phyloP scores from a whole-genome alignment of 53 echinoderm and acorn worm species.

The Luidia sarsii region DNA sequence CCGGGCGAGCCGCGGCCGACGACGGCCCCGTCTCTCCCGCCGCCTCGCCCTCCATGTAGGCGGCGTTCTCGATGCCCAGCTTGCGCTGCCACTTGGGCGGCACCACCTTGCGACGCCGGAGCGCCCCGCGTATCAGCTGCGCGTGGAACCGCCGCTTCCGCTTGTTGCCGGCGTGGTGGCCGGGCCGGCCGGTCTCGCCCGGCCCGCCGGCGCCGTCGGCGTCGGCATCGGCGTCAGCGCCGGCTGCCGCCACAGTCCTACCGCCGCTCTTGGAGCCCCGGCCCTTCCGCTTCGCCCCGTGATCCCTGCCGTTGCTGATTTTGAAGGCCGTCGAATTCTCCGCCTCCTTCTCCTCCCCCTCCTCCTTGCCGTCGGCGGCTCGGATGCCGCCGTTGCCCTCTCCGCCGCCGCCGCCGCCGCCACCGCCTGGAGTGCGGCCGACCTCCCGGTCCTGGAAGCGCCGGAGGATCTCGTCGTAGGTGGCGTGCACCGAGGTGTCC shows the following conservation, averaged over 20 bases:
- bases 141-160: slow-evolving; percentile 30
- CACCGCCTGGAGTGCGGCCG: too few relatives aligned
- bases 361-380: too few relatives aligned
- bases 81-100: slow-evolving; percentile 56
- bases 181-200: not conserved
- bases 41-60: slow-evolving; percentile 33
- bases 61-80: slow-evolving; percentile 53
- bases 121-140: slow-evolving; percentile 42
- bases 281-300: not conserved
- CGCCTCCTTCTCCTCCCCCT: too few relatives aligned
- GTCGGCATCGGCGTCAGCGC: not conserved
- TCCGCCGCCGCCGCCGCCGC: too few relatives aligned
- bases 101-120: not conserved
- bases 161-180: not conserved
- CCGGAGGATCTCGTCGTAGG: slow-evolving; percentile 14
- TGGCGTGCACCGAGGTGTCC: not conserved
- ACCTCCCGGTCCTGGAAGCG: slow-evolving; percentile 28
- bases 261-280: not conserved
- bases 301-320: slow-evolving; percentile 22
- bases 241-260: too few relatives aligned
- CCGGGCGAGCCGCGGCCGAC: too few relatives aligned
- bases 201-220: not conserved
- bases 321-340: too few relatives aligned
- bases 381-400: not conserved
- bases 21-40: not conserved